Evolutionary conservation across 1,140 invertebrate genomes (phyloP).

Genomic region (Berghia stephanieae): DNA sequence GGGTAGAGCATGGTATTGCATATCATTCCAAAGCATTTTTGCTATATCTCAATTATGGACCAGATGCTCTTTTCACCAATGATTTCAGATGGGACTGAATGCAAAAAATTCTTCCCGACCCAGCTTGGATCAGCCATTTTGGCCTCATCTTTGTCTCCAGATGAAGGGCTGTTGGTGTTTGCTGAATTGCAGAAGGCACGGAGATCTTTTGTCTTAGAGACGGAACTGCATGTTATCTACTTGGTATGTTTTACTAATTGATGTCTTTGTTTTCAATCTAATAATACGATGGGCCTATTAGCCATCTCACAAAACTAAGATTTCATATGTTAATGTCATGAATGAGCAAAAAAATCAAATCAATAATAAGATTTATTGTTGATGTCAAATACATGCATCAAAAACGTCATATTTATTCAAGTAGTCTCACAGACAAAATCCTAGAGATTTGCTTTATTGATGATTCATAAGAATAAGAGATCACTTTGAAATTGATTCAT

Average conservation of each 20-base stretch:
- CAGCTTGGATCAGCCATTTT: constrained; percentile 90
- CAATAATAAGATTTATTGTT: too few species aligned
- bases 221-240: constrained; percentile 94
- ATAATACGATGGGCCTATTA: background rate
- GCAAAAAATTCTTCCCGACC: constrained; percentile 78
- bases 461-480: too few species aligned
- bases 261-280: background rate
- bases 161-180: constrained; percentile 88
- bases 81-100: constrained; percentile 55
- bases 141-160: constrained; percentile 89
- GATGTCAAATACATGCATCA: too few species aligned
- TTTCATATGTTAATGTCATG: background rate
- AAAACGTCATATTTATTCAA: too few species aligned
- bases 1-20: too few species aligned
- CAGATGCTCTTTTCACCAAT: too few species aligned
- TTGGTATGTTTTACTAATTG: constrained; percentile 64
- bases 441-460: too few species aligned
- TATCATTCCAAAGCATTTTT: too few species aligned
- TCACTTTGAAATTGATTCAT: too few species aligned
- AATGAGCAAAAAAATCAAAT: too few species aligned
- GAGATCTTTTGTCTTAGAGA: constrained; percentile 90
- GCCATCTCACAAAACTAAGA: background rate
- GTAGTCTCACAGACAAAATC: too few species aligned
- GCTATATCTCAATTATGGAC: too few species aligned
- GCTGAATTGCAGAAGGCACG: constrained; percentile 90